Evolutionary conservation across 2,113 vertebrate genomes (phyloP).

Genomic region (Mesocricetus auratus): DNA sequence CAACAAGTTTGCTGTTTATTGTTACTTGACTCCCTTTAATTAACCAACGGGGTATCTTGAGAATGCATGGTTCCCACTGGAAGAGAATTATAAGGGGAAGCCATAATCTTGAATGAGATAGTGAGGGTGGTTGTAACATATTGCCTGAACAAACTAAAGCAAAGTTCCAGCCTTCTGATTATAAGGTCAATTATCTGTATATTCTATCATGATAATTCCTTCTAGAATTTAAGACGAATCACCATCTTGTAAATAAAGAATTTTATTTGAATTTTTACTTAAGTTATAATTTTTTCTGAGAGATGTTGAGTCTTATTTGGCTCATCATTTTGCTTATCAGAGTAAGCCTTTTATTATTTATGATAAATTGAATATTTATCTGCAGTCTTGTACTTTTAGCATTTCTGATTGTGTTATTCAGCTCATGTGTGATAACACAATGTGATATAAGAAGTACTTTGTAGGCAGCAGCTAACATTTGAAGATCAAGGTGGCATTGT

Average conservation of each 20-base stretch:
- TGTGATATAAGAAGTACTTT: not conserved
- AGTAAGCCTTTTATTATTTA: not conserved
- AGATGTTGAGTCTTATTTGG: not conserved
- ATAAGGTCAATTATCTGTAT: too few relatives aligned
- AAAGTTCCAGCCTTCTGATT: not conserved
- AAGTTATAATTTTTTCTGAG: not conserved
- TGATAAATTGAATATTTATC: not conserved
- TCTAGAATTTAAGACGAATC: not conserved
- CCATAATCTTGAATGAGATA: not conserved
- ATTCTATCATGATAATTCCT: not conserved
- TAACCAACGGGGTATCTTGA: not conserved
- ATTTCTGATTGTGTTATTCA: not conserved
- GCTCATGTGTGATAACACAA: not conserved
- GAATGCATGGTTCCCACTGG: not conserved
- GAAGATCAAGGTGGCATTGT: not conserved
- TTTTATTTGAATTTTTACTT: conserved; percentile 49
- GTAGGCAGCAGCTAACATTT: too few relatives aligned
- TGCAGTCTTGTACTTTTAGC: not conserved
- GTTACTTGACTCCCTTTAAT: not conserved
- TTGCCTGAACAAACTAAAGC: not conserved
- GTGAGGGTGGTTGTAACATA: not conserved
- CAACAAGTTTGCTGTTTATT: too few relatives aligned
- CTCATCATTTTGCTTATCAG: conserved; percentile 11
- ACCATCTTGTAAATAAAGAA: not conserved
- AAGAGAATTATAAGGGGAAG: not conserved